Base-by-base conservation (phyloP, 2,797 vertebrate species). In the Sebastes taczanowskii region DNA sequence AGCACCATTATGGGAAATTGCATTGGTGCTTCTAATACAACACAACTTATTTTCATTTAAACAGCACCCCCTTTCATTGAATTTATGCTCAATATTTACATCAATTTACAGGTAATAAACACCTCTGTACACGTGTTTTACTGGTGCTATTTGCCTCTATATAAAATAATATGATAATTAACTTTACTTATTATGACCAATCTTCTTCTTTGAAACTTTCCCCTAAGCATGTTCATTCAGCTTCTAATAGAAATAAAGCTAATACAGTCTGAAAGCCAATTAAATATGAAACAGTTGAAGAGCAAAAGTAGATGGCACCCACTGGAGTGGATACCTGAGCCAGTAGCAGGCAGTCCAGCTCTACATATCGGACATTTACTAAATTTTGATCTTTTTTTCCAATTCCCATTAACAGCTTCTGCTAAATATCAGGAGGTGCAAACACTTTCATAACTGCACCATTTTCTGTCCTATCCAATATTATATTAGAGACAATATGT, bases 281-380 rank as follows among this genome's bases (percentile, higher is more conserved):
- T 58, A 77, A 70, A 70, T 69, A 67, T 81, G n/a, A 73, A 87
- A 60, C 60, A 32, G 11, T 53, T 68, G 11, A 70, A 62, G 9
- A 66, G 55, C 11, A 61, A 38, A 20, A 70, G 25, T 23, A 30
- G 49, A 72, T 65, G 30, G 34, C 29, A 18, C 10, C 73, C 55
- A 58, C 27, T 34, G 14, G 23, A 78, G 42, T n/a, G 7, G 23
- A 72, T 55, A 71, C n/a, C 52, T 67, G 42, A 71, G 16, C 53
- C 63, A 34, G 7, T 7, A 63, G 20, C 8, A 11, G 35, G 52
- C 46, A 27, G 25, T 59, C 22, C 16, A 64, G 8, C 3, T 55
- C 42, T 27, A 42, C 16, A 11, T 27, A 9, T 55, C 8, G 20
- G 14, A 29, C 25, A 46, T 46, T 11, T 7, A 52, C 3, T 23